Evolutionary conservation across 2,797 vertebrate genomes (phyloP).

Genomic region (Lepus townsendii): DNA sequence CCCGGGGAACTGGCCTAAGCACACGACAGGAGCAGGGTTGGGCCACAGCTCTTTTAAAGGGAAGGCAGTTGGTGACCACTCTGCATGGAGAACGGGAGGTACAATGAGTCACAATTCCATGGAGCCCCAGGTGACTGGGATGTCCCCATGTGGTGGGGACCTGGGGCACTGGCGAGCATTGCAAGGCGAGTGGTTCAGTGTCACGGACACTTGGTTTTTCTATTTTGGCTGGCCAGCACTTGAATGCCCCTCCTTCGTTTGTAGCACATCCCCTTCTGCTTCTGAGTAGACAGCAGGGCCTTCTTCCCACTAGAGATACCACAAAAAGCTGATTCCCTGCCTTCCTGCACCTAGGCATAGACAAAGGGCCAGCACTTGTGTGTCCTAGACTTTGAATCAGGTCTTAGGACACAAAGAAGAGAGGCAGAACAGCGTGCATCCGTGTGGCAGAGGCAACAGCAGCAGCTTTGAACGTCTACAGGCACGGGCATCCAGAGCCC

Average conservation of each 20-base stretch:
- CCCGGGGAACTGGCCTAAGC: background rate
- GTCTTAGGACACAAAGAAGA: background rate
- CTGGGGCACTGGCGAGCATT: background rate
- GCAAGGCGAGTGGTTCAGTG: background rate
- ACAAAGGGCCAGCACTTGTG: background rate
- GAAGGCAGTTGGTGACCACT: fast-evolving
- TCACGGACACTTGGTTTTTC: background rate
- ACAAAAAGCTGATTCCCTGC: background rate
- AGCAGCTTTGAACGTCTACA: background rate
- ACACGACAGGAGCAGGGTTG: fast-evolving
- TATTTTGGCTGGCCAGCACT: no score
- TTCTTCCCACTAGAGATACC: background rate
- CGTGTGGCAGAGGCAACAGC: background rate
- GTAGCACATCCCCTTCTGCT: background rate
- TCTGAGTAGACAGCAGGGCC: background rate
- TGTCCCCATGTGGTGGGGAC: background rate
- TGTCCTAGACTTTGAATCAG: background rate
- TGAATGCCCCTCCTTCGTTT: background rate
- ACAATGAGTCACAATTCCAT: fast-evolving
- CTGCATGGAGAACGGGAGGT: background rate
- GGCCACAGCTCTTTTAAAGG: background rate
- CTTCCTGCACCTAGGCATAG: background rate
- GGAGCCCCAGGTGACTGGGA: background rate
- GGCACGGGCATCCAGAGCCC: background rate
- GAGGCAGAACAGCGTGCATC: background rate